Evolutionary conservation across 2,113 vertebrate genomes (phyloP).

Genomic region (Zapornia atra): DNA sequence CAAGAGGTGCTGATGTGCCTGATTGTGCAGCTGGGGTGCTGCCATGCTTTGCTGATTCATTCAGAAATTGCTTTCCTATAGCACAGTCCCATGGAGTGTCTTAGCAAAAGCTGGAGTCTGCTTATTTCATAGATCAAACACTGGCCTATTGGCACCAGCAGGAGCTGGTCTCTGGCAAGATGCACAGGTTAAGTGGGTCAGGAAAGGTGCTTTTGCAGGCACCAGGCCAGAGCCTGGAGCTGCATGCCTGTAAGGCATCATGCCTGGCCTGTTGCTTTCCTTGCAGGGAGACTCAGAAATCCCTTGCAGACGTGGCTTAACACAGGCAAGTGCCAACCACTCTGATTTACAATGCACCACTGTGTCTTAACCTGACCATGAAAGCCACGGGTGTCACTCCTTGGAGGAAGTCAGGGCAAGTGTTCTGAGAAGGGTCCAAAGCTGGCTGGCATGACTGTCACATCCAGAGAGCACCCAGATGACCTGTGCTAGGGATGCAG

Average conservation of each 20-base stretch:
- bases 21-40: neutral
- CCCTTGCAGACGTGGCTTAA: neutral
- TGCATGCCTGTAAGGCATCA: fast-evolving
- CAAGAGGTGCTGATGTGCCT: fast-evolving
- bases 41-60: fast-evolving
- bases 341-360: neutral
- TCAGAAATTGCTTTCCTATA: neutral
- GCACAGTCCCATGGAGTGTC: neutral
- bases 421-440: neutral
- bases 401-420: neutral
- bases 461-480: neutral
- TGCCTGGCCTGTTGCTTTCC: neutral
- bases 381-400: neutral
- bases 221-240: neutral
- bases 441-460: neutral
- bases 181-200: neutral
- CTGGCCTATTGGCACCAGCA: neutral
- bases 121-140: neutral
- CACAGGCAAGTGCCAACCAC: neutral
- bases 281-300: neutral
- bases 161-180: neutral
- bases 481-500: neutral
- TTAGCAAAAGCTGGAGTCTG: neutral
- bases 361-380: neutral
- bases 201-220: neutral